Base-by-base conservation (phyloP, 2,888 invertebrate species). In the Achlya flavicornis region DNA sequence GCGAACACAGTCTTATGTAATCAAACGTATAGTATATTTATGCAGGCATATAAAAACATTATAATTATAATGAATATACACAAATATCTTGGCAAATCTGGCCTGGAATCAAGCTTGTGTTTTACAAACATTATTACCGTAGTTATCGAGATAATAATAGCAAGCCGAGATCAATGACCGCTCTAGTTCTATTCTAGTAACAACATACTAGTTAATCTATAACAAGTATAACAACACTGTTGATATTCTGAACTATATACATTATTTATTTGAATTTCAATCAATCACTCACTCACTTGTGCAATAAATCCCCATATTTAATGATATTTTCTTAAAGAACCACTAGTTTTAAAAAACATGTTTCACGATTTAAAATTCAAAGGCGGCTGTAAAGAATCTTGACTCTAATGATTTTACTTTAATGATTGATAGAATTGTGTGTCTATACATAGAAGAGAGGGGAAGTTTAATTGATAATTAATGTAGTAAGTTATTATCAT, bases 81-180 rank as follows among this genome's bases (percentile, higher is more conserved):
- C 64, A 69, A 77, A 75, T 80, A 76, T 73, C 65, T 70, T 63
- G 59, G 65, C 65, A 72, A 79, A 80, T 83, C 85, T 75, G 73
- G 82, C 74, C 72, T 78, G 74, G 79, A 86, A 85, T 85, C 81
- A 80, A 81, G 80, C 73, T 67, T 78, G 76, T 84, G 86, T 86
- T 88, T 84, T 84, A 83, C 71, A 82, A 87, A 88, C 84, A 86
- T 85, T 84, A 86, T 78, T 82, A 77, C 76, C 62, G 83, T 73
- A 79, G 84, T 86, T 88, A 89, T 89, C 84, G 85, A 79, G 85
- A 87, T 89, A 87, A 88, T 91, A 88, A 88, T 86, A 87, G 84
- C 80, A 64, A 72, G 70, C 66, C 62, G 83, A 72, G 90, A 78
- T 89, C 91, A 89, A 85, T 81, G 91, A 86, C 89, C 90, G 91